These are phyloP conservation scores for Sanderia malayensis DNA, from an alignment of 30 jellyfish, hydroid and myxozoan species.

Conservation along the genomic window DNA sequence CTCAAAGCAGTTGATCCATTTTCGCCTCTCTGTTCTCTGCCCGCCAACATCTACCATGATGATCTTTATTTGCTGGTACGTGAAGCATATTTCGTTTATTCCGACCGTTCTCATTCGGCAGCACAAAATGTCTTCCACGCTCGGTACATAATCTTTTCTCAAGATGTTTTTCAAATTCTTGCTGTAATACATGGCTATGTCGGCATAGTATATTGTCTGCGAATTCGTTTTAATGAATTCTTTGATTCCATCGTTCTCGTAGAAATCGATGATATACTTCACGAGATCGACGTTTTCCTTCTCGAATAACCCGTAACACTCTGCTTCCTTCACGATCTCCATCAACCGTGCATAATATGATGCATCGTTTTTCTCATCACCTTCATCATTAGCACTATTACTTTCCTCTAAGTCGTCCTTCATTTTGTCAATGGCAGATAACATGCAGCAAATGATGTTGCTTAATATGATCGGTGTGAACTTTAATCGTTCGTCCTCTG, in stretches of 20 bases:
- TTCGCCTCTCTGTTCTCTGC: slow-evolving; percentile 62
- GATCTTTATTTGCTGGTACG: slow-evolving; percentile 11
- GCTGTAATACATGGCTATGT: not conserved
- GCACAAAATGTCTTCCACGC: slow-evolving; percentile 49
- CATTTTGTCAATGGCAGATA: not conserved
- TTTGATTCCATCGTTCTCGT: slow-evolving; percentile 45
- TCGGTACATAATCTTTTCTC: slow-evolving; percentile 35
- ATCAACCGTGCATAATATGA: not conserved
- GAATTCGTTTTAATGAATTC: not conserved
- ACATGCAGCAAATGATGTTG: slow-evolving; percentile 13
- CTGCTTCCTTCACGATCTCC: not conserved
- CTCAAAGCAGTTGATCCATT: slow-evolving; percentile 64
- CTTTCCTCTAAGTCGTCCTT: not conserved
- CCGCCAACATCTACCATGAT: slow-evolving; percentile 72
- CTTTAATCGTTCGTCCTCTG: slow-evolving; percentile 29
- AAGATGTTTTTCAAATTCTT: slow-evolving; percentile 18
- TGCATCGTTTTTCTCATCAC: no score
- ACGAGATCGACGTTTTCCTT: slow-evolving; percentile 17
- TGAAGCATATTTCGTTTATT: slow-evolving; percentile 25
- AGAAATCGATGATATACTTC: slow-evolving; percentile 9
- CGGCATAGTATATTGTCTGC: slow-evolving; percentile 17
- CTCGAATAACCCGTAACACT: slow-evolving; percentile 11
- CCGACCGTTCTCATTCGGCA: slow-evolving; percentile 46
- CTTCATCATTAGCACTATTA: not conserved
- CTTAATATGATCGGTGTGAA: slow-evolving; percentile 3